These are phyloP conservation scores for Saguinus imperator DNA, from an alignment of 2,113 vertebrate species.

Conservation along the genomic window DNA sequence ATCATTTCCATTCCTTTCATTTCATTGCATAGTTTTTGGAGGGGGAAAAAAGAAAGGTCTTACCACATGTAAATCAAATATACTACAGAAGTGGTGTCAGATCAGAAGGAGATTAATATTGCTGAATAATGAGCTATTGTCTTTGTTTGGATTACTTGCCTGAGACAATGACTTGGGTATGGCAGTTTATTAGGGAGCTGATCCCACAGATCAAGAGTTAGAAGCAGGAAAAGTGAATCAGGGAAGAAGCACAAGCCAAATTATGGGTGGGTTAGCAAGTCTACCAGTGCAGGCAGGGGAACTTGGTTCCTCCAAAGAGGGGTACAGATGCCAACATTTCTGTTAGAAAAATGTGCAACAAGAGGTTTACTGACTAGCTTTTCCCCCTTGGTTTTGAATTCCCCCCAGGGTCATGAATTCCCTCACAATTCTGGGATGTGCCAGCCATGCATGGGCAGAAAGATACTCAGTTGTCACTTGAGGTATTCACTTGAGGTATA, in stretches of 20 bases:
- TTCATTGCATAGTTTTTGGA: neutral
- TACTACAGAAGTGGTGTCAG: neutral
- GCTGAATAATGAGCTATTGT: neutral
- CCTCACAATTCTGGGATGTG: neutral
- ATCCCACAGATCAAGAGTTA: neutral
- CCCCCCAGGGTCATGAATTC: neutral
- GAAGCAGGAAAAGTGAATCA: neutral
- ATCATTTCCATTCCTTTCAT: neutral
- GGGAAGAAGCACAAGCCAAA: neutral
- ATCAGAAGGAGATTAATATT: neutral
- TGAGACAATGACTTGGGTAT: neutral
- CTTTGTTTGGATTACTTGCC: neutral
- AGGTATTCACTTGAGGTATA: neutral
- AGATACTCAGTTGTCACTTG: neutral
- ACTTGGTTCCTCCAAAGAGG: neutral
- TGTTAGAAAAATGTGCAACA: neutral
- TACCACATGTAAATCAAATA: neutral
- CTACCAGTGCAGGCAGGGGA: fast-evolving
- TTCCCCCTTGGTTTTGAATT: neutral
- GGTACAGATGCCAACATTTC: neutral
- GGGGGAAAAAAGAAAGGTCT: neutral
- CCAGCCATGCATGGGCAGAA: neutral
- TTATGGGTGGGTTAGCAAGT: neutral
- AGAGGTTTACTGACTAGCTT: neutral
- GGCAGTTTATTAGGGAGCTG: neutral